phyloP scores from a whole-genome alignment of 2,888 invertebrate species.

The Blastobasis adustella region DNA sequence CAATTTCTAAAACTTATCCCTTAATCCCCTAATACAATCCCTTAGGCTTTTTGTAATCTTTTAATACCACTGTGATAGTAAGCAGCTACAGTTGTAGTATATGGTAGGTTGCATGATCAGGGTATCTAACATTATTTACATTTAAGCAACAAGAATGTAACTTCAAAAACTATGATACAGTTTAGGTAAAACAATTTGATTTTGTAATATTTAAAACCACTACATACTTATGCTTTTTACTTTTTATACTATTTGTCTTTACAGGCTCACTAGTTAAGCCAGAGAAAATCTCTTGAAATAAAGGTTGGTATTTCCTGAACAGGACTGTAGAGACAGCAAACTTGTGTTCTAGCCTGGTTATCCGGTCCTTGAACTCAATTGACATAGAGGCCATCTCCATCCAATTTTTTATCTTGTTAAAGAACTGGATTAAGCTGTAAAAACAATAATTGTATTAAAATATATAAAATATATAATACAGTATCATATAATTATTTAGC shows the following conservation, averaged over 20 bases:
- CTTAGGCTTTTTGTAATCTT: no score
- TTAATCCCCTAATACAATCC: no score
- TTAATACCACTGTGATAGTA: no score
- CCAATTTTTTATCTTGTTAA: slow-evolving; percentile 96
- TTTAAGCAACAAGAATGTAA: no score
- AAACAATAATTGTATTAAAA: slow-evolving; percentile 6
- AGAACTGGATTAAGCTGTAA: slow-evolving; percentile 92
- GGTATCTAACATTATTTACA: no score
- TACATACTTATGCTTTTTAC: slow-evolving; percentile 58
- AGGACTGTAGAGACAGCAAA: slow-evolving; percentile 96
- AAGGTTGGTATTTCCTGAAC: slow-evolving; percentile 92
- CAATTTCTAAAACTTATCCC: no score
- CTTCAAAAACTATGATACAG: no score
- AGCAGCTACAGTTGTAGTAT: no score
- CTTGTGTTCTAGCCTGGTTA: slow-evolving; percentile 89
- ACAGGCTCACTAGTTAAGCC: slow-evolving; percentile 75
- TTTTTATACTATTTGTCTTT: slow-evolving; percentile 74
- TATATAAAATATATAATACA: no score
- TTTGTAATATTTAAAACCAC: background rate
- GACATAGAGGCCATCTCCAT: slow-evolving; percentile 94
- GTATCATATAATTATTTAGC: no score
- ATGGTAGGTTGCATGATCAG: no score
- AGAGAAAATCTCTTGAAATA: slow-evolving; percentile 90
- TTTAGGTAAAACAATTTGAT: no score
- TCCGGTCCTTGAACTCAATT: slow-evolving; percentile 86